Conservation (phyloP, 2,888 invertebrate genomes). For the Archips crataeganus region DNA sequence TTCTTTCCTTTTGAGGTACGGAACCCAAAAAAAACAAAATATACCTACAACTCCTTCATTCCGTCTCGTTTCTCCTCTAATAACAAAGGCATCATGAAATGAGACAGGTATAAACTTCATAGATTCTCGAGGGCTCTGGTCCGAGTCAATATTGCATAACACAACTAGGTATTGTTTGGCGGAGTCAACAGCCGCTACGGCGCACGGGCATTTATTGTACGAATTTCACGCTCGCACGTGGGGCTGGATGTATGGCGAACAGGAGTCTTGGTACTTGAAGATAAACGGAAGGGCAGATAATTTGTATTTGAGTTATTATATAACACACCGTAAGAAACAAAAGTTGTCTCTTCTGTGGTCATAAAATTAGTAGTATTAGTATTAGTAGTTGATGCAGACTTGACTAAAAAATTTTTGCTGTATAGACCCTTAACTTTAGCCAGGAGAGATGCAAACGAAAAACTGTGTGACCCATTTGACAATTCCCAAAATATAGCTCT, state of each 20-base stretch:
- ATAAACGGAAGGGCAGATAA: background rate
- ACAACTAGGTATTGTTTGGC: conserved; percentile 49
- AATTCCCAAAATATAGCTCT: too few species aligned
- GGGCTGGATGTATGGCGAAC: conserved; percentile 61
- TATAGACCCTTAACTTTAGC: too few species aligned
- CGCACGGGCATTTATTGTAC: conserved; percentile 85
- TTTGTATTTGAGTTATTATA: too few species aligned
- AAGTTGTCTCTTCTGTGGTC: too few species aligned
- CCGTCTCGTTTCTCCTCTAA: background rate
- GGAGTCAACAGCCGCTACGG: conserved; percentile 77
- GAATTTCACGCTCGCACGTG: conserved; percentile 81
- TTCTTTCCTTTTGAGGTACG: too few species aligned
- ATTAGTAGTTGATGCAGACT: too few species aligned
- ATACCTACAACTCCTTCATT: background rate
- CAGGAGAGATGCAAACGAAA: too few species aligned
- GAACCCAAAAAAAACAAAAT: background rate
- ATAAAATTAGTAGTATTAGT: too few species aligned
- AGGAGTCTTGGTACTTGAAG: conserved; percentile 56
- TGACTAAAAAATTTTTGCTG: too few species aligned
- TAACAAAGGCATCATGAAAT: background rate
- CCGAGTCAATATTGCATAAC: conserved; percentile 35
- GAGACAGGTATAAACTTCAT: too few species aligned
- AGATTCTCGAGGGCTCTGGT: background rate
- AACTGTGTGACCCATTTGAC: too few species aligned
- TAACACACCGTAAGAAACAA: too few species aligned